Percentiles rank a stretch among this genome's conserved stretches.
Conservation (phyloP, 2,113 vertebrate species). For the Ageneiosus marmoratus region DNA sequence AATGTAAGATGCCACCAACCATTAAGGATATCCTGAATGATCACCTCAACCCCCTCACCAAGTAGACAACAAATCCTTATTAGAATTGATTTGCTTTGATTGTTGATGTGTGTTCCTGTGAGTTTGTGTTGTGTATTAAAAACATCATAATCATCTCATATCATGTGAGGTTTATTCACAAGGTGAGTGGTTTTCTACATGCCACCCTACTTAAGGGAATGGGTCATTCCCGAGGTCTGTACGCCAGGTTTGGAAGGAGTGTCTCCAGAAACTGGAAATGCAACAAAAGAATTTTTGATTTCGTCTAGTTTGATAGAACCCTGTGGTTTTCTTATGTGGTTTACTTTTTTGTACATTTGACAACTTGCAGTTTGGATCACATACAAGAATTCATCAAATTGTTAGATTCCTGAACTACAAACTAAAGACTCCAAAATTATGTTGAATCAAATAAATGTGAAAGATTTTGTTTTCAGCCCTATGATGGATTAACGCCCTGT, state of each 20-base stretch:
- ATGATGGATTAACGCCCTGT: no score
- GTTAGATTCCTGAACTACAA: background rate
- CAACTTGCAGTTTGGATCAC: background rate
- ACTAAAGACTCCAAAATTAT: background rate
- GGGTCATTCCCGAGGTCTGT: conserved; percentile 16
- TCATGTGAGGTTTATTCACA: conserved; percentile 15
- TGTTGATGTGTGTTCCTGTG: conserved; percentile 16
- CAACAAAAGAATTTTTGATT: background rate
- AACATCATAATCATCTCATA: conserved; percentile 32
- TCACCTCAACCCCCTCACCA: conserved; percentile 13
- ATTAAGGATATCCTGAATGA: conserved; percentile 14
- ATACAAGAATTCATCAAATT: background rate
- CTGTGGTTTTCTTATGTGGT: background rate
- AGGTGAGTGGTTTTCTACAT: conserved; percentile 16
- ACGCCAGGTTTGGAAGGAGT: conserved; percentile 1
- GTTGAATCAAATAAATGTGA: background rate
- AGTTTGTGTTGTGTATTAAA: conserved; percentile 26
- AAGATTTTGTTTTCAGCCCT: no score
- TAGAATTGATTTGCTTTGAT: conserved; percentile 4
- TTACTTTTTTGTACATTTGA: background rate
- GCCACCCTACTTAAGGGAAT: conserved; percentile 29
- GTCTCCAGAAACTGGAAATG: conserved; percentile 18
- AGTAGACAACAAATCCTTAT: conserved; percentile 1
- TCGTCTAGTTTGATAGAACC: background rate
- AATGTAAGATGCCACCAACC: conserved; percentile 13